phyloP scores from a whole-genome alignment of 2,113 vertebrate genomes.

The Acrocephalus arundinaceus region DNA sequence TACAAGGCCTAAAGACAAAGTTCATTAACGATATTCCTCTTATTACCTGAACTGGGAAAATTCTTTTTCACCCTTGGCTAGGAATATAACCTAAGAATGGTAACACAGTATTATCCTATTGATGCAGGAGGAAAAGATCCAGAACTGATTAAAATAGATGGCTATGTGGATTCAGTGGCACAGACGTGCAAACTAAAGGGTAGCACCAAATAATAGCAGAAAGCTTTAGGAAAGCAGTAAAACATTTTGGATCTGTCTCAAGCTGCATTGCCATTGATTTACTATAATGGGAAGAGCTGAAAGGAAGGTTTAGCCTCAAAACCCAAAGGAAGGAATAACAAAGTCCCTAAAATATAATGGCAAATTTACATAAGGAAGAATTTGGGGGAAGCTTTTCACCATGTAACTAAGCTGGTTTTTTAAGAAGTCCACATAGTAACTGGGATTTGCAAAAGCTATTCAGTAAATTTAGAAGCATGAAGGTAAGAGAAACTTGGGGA shows the following conservation, averaged over 20 bases:
- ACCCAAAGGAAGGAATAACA: accelerated
- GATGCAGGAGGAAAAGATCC: background rate
- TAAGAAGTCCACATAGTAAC: background rate
- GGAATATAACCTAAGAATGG: background rate
- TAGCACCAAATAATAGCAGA: background rate
- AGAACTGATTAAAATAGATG: background rate
- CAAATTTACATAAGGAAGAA: background rate
- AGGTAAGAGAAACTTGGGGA: background rate
- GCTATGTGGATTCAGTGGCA: background rate
- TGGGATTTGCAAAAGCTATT: background rate
- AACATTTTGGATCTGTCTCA: background rate
- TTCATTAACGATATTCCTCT: background rate
- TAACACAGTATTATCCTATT: background rate
- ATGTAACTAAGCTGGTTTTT: background rate
- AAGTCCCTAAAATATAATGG: background rate
- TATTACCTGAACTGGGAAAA: background rate
- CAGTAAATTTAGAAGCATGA: background rate
- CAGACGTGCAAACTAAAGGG: background rate
- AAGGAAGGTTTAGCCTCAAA: background rate
- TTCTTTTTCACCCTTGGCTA: background rate
- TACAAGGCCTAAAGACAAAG: background rate
- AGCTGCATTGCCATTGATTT: background rate
- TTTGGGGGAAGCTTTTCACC: background rate
- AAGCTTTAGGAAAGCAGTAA: background rate
- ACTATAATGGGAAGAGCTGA: background rate